Evolutionary conservation across 2,113 vertebrate species (phyloP), one percentile per base, ranked within the genome.

Genomic region (Uria lomvia): DNA sequence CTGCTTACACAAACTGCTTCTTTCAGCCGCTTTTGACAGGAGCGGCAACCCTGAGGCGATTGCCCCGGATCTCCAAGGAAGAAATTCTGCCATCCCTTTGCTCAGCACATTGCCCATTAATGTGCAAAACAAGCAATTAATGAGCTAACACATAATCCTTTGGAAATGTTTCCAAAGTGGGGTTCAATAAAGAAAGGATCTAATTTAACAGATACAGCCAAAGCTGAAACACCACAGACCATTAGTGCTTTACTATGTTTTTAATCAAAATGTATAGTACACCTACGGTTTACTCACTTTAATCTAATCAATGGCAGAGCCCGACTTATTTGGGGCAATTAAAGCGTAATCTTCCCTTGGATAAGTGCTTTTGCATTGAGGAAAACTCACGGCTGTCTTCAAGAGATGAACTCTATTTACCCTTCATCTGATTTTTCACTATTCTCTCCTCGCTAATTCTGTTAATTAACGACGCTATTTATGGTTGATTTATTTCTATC

Each of bases 241-340:
- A 52, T 84, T 94, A 82, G 49, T 18, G 72, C 43, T 50, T 81
- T n/a, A 36, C 76, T 11, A 3, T 12, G 62, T 13, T 86, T 92
- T 91, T 87, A 89, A 91, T 89, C 94, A 66, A 95, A 96, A 89
- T 14, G 32, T 36, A 49, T 19, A 78, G 77, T 23, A 68, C 45
- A 79, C 73, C 58, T 78, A 36, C 15, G 59, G 40, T 94, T 92
- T 56, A 73, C n/a, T 87, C 79, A 20, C 55, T n/a, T 68, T 76
- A 66, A 83, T 72, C 47, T 58, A 94, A 93, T 94, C 81, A 92
- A 4, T 85, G 63, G 82, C 78, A 88, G 65, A 80, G 62, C 77
- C 66, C 58, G 79, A 91, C 63, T 96, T 88, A 87, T 94, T 52
- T 82, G 82, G 85, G 85, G 59, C 90, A 96, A 96, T 96, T 96